Evolutionary conservation across 2,113 vertebrate genomes (phyloP).

Genomic region (Enhydra lutris): DNA sequence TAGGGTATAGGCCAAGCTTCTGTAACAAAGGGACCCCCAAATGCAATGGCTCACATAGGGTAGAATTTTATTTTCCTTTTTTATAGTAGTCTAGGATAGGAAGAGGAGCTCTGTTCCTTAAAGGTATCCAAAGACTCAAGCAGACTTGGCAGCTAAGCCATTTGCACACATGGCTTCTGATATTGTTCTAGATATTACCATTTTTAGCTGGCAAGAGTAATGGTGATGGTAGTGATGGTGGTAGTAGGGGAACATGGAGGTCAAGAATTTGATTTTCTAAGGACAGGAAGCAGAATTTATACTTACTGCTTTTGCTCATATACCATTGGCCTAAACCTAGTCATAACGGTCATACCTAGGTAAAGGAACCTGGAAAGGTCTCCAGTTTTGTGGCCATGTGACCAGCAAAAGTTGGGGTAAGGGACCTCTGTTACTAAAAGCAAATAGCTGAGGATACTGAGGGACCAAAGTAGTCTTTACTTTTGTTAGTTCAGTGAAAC

Average conservation of each 20-base stretch:
- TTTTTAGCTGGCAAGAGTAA: background rate
- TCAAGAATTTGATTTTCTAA: slow-evolving; percentile 7
- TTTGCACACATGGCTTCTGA: background rate
- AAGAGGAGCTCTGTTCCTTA: background rate
- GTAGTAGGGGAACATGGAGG: background rate
- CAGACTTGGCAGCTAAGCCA: background rate
- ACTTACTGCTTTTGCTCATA: background rate
- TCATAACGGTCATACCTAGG: background rate
- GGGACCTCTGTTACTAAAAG: background rate
- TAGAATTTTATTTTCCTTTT: slow-evolving; percentile 29
- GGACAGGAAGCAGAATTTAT: background rate
- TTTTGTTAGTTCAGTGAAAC: slow-evolving; percentile 27
- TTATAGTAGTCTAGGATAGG: background rate
- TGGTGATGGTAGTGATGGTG: background rate
- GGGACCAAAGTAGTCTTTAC: background rate
- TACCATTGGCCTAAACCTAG: background rate
- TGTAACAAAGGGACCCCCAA: background rate
- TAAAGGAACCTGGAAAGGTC: slow-evolving; percentile 8
- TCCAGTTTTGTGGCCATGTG: background rate
- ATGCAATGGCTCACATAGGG: background rate
- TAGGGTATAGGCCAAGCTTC: background rate
- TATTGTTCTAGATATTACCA: background rate
- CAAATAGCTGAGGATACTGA: background rate
- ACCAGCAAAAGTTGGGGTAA: background rate
- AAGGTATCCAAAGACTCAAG: background rate